Base-by-base conservation (phyloP, 2,888 invertebrate genomes). In the Tetanocera ferruginea region DNA sequence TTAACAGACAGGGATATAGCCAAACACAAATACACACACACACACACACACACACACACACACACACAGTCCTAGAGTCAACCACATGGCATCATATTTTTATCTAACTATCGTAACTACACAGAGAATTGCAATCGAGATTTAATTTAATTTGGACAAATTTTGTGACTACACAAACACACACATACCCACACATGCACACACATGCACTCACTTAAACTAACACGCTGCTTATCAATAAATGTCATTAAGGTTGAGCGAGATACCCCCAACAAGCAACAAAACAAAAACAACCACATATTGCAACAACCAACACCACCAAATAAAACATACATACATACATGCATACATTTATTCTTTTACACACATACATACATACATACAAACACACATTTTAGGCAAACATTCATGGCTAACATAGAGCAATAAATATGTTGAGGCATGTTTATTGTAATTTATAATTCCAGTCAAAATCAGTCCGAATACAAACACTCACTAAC, bases 401-500 rank as follows among this genome's bases (percentile, higher is more conserved):
- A 17, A 43, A 37, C 67, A 67, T 23, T 19, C 57, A 60, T 28
- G 28, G 19, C 57, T 11, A 25, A 23, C 28, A 37, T 14, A 28
- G 28, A 60, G 37, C 34, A 14, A 67, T 62, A 64, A 49, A 74
- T 74, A 37, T n/a, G n/a, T 55, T 55, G 60, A 43, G 73, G 73
- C 62, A 64, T 64, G 64, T 64, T 64, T 74, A 52, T 34, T 66
- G 74, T 64, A 51, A 74, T 74, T 74, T 74, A 74, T 74, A 64
- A 74, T 64, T 34, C 64, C 74, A 66, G 74, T 74, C 74, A 64
- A 64, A 64, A 64, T 74, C 64, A 64, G 49, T 52, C 64, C 28
- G 52, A 17, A 64, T 9, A 64, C 31, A 23, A n/a, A 49, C 14
- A 28, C 70, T 9, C 5, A 71, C 31, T 31, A 34, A 17, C 70